Evolutionary conservation across 2,113 vertebrate species (phyloP), one percentile per base, ranked within the genome.

Genomic region (Ploceus nigricollis): DNA sequence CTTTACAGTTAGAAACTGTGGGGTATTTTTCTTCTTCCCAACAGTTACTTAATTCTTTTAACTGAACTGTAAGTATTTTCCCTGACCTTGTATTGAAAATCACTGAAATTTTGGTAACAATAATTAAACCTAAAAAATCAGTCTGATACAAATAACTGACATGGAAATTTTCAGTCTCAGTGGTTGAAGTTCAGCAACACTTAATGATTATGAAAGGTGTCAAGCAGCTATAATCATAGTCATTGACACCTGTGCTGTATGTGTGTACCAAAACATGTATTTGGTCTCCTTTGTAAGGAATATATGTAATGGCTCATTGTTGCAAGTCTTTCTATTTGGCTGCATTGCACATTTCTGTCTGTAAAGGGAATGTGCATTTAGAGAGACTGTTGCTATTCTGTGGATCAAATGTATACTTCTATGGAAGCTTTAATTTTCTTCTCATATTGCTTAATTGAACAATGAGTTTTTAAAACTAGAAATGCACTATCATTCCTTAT

Each of bases 131-230:
- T 75, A 83, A 91, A 96, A 91, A 87, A 25, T 51, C 33, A 42
- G 30, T 50, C 45, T 61, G 44, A 68, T 61, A 48, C 21, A 69
- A 79, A 81, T 80, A 90, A 63, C 63, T 70, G 44, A 80, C 17
- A 3, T 61, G 30, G 84, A 96, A 91, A 83, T 85, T 90, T 89
- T 93, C 75, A 80, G 27, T 58, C 27, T 80, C 64, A 20, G 51
- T 73, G 27, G 23, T 31, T 89, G 68, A 78, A 50, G 45, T 86
- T 91, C 85, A 87, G 75, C 50, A 85, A 23, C n/a, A 58, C 51
- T 87, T 90, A 39, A 40, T 82, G 66, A 72, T 82, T 95, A 44
- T 65, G 63, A 61, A 90, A 88, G 56, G 47, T 93, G 63, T 96
- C 84, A 93, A 80, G 79, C 14, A 3, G 90, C 58, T 89, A 15